These are phyloP conservation scores for Falco columbarius DNA, from an alignment of 2,797 vertebrate species.

Conservation along the genomic window DNA sequence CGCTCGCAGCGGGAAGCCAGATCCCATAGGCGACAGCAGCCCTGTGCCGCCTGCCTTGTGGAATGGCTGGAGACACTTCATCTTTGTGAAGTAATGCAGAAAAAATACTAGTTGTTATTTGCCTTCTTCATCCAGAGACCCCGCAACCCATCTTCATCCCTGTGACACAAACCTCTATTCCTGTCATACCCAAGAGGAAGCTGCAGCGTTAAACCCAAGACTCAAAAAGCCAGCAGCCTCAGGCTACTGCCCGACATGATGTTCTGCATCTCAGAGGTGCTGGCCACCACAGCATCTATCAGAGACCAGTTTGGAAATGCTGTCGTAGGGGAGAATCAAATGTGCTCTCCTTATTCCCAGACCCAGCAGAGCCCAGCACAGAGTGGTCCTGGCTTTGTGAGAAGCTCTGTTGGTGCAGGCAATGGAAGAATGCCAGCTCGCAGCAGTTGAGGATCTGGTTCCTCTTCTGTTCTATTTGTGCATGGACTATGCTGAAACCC, in stretches of 20 bases:
- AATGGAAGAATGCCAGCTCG: conserved; percentile 1
- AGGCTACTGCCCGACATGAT: not conserved
- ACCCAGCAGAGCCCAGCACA: not conserved
- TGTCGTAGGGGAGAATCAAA: not conserved
- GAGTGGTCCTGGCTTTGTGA: not conserved
- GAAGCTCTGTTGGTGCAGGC: conserved; percentile 8
- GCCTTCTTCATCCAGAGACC: not conserved
- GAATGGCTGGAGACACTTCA: not conserved
- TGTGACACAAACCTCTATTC: not conserved
- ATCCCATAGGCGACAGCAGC: not conserved
- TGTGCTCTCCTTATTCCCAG: not conserved
- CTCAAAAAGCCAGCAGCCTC: not conserved
- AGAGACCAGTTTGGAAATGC: not conserved
- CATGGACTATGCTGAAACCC: not conserved
- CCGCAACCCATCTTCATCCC: not conserved
- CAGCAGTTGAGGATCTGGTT: conserved; percentile 24
- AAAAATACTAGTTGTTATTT: not conserved
- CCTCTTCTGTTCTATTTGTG: conserved; percentile 16
- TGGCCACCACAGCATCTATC: not conserved
- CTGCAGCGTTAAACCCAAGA: not conserved
- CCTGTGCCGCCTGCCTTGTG: not conserved
- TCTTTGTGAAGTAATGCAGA: not conserved
- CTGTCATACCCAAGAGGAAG: not conserved
- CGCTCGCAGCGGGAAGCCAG: not conserved
- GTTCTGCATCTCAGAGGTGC: not conserved